Percentiles rank a stretch among this genome's conserved stretches.
Evolutionary conservation across 2,888 invertebrate genomes (phyloP).

Genomic region (Lasius fuliginosus): DNA sequence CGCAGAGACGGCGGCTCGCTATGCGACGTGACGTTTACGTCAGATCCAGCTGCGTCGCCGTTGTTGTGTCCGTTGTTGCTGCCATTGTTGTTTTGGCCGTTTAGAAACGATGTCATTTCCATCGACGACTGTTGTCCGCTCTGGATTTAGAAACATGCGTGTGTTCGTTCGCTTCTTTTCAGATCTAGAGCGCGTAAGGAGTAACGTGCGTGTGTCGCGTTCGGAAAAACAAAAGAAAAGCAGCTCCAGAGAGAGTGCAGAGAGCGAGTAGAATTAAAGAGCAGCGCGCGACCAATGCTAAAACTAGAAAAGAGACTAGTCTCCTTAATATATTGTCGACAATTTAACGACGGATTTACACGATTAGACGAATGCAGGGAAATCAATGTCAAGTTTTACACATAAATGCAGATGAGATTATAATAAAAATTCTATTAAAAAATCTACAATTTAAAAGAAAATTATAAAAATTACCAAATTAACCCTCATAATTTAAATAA

Average conservation of each 20-base stretch:
- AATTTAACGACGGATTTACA: conserved; percentile 66
- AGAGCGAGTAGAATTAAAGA: conserved; percentile 74
- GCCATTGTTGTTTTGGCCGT: conserved; percentile 85
- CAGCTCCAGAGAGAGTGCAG: conserved; percentile 74
- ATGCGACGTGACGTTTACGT: conserved; percentile 71
- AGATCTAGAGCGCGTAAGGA: conserved; percentile 84
- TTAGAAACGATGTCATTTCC: conserved; percentile 86
- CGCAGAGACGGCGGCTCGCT: conserved; percentile 74
- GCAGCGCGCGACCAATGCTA: conserved; percentile 73
- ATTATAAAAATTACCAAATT: too few relatives aligned
- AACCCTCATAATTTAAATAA: neutral
- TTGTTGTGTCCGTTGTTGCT: conserved; percentile 80
- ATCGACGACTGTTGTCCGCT: conserved; percentile 85
- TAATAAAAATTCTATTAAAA: neutral
- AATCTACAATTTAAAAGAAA: conserved; percentile 13
- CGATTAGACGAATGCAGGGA: conserved; percentile 67
- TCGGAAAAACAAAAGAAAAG: conserved; percentile 77
- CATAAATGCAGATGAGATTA: neutral
- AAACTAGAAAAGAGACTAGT: conserved; percentile 74
- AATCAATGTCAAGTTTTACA: conserved; percentile 56
- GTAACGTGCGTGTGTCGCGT: conserved; percentile 84
- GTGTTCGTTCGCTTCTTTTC: conserved; percentile 86
- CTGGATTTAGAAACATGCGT: conserved; percentile 86
- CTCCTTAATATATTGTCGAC: conserved; percentile 71
- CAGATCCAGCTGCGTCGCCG: conserved; percentile 78